Conservation (phyloP, 2,888 invertebrate species). For the Tetrapedia diversipes region DNA sequence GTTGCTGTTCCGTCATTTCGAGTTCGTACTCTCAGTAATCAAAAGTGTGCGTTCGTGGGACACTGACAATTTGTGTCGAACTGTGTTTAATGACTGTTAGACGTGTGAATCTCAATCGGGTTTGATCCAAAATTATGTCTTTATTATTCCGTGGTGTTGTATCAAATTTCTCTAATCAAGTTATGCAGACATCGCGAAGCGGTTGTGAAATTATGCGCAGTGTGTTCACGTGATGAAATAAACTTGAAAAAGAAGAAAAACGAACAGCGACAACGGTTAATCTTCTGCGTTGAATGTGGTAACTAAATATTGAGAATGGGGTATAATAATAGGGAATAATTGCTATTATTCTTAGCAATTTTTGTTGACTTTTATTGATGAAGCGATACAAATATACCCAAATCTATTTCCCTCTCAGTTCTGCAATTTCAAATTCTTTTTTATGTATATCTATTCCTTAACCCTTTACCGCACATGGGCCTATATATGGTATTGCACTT, state of each 20-base stretch:
- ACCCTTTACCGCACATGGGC: too few relatives aligned
- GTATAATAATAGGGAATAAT: too few relatives aligned
- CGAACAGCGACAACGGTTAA: slow-evolving; percentile 20
- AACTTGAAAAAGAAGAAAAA: slow-evolving; percentile 12
- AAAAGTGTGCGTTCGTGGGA: neutral
- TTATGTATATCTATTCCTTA: too few relatives aligned
- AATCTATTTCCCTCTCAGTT: too few relatives aligned
- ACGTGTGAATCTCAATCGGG: slow-evolving; percentile 36
- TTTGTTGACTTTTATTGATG: too few relatives aligned
- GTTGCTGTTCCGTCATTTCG: slow-evolving; percentile 9
- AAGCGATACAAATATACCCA: too few relatives aligned
- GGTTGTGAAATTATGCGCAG: slow-evolving; percentile 17
- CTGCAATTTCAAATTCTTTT: too few relatives aligned
- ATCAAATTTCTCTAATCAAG: too few relatives aligned
- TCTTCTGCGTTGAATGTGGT: slow-evolving; percentile 30
- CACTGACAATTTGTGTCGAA: slow-evolving; percentile 40
- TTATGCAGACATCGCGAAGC: neutral
- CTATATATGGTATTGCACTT: too few relatives aligned
- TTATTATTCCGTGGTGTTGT: neutral
- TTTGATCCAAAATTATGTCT: neutral
- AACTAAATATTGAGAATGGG: too few relatives aligned
- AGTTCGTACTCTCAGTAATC: neutral
- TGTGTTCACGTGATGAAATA: slow-evolving; percentile 15
- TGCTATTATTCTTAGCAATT: too few relatives aligned
- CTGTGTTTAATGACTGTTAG: neutral